Conservation (phyloP, 2,888 invertebrate genomes). For the Agonum fuliginosum region DNA sequence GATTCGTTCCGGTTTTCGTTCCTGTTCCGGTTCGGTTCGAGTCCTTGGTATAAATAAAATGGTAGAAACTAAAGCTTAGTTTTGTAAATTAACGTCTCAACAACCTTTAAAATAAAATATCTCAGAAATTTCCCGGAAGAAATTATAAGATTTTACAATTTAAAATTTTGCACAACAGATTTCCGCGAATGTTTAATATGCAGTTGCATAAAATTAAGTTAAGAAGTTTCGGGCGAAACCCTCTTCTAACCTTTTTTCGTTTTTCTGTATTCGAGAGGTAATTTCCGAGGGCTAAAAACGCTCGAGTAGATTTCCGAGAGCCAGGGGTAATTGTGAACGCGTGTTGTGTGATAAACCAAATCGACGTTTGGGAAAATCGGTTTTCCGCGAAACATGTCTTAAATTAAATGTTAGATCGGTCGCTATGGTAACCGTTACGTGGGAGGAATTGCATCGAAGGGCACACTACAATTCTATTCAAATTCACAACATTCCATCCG, state of each 20-base stretch:
- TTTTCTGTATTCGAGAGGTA: neutral
- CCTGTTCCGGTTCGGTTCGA: too few species aligned
- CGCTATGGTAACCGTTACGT: constrained; percentile 19
- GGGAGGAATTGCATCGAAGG: constrained; percentile 9
- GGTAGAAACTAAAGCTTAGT: neutral
- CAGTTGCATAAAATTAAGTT: neutral
- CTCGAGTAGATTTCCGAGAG: constrained; percentile 21
- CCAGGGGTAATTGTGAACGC: constrained; percentile 29
- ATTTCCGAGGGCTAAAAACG: constrained; percentile 15
- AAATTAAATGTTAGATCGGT: constrained; percentile 48
- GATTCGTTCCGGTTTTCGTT: too few species aligned
- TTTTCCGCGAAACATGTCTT: constrained; percentile 34
- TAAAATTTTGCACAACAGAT: too few species aligned
- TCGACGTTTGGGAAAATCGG: constrained; percentile 38
- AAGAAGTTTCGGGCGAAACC: neutral
- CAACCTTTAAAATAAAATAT: too few species aligned
- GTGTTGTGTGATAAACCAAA: constrained; percentile 36
- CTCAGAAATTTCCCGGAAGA: too few species aligned
- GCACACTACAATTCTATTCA: constrained; percentile 16
- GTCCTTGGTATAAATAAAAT: too few species aligned
- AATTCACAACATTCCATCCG: neutral
- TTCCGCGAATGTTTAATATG: neutral
- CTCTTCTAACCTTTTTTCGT: too few species aligned
- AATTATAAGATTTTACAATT: too few species aligned
- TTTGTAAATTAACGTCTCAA: neutral